Base-by-base conservation (phyloP, 2,797 vertebrate genomes). In the Tympanoctomys barrerae region DNA sequence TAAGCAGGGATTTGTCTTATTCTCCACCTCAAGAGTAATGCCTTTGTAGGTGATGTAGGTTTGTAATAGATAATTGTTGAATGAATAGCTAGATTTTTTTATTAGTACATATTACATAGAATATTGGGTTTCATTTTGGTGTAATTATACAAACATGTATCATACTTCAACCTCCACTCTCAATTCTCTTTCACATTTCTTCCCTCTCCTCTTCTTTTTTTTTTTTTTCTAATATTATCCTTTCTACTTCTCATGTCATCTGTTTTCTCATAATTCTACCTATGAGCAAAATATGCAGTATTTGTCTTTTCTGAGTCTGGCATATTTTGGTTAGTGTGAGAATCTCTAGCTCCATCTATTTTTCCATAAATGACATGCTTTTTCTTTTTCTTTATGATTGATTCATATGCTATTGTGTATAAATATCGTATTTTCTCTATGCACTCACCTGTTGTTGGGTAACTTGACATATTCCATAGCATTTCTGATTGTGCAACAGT, bases 1-100 rank as follows among this genome's bases (percentile, higher is more conserved):
- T 54, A 87, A 87, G 12, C 71, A 95, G 87, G 19, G 19, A 49
- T 89, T 89, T 94, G 19, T 83, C 95, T 95, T 89, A 42, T 5
- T 62, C 6, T 79, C 1, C 91, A 61, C 64, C 19, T 70, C 62
- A 11, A 84, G 80, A 64, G 54, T 66, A 93, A 89, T 77, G 26
- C 1, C 16, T 95, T 52, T 68, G 21, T 62, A 62, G n/a, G 83
- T 42, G 85, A 36, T 75, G 31, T 95, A 9, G 46, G 31, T 42
- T 95, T 93, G 59, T 1, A 64, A 8, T 54, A 59, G 71, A 39
- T 73, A 42, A 31, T 93, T 94, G 11, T 92, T 85, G 49, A 95
- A 92, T 59, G 57, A 89, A 84, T 75, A 75, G 12, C 71, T 73
- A 73, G 24, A 36, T 36, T 46, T 78, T 78, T 78, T 78, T 78